These are phyloP conservation scores for Petrocephalus microphthalmus DNA, from an alignment of 2,113 vertebrate genomes.

Conservation along the genomic window DNA sequence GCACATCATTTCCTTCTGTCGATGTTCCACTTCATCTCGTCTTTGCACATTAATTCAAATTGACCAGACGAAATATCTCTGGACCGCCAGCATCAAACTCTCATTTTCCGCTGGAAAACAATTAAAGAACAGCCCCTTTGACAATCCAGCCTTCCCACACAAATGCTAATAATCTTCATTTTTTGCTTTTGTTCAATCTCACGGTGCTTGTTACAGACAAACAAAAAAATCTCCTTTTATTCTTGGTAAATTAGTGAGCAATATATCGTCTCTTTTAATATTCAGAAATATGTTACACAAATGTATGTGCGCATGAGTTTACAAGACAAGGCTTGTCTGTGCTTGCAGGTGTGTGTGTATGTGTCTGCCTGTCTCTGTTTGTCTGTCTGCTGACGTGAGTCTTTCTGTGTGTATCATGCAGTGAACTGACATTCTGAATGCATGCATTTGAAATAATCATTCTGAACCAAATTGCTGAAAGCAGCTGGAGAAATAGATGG, in stretches of 20 bases:
- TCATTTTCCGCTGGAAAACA: slow-evolving; percentile 20
- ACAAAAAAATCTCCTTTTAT: background rate
- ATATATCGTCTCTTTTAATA: background rate
- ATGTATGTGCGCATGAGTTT: background rate
- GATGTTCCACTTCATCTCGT: slow-evolving; percentile 14
- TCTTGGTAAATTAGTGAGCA: background rate
- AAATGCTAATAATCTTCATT: slow-evolving; percentile 12
- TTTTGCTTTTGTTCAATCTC: background rate
- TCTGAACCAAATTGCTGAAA: background rate
- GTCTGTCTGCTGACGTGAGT: background rate
- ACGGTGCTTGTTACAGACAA: background rate
- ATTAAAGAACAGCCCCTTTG: background rate
- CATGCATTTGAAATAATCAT: background rate
- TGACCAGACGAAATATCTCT: slow-evolving; percentile 17
- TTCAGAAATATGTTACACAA: background rate
- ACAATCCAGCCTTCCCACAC: slow-evolving; percentile 15
- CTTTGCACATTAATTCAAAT: slow-evolving; percentile 17
- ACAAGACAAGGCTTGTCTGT: background rate
- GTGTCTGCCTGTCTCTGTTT: background rate
- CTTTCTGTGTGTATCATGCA: background rate
- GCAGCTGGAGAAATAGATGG: background rate
- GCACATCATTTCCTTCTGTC: slow-evolving; percentile 14
- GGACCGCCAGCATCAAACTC: background rate
- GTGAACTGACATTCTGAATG: background rate
- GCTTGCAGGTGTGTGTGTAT: background rate